These are phyloP conservation scores for Neodiprion lecontei DNA, from an alignment of 1,140 invertebrate species.

Conservation along the genomic window DNA sequence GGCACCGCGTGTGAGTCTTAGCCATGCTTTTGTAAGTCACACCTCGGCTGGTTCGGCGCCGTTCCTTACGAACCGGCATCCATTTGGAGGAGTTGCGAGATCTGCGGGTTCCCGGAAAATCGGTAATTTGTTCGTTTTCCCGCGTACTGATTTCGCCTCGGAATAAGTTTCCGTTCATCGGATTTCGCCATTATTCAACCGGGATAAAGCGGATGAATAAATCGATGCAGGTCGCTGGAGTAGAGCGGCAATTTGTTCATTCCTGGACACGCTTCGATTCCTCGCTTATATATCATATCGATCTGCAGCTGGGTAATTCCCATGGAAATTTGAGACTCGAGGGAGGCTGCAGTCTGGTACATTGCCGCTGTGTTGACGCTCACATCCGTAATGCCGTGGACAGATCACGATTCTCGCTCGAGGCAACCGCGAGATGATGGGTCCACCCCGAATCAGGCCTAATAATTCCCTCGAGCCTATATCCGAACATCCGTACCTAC, in stretches of 20 bases:
- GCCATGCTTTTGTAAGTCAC: not conserved
- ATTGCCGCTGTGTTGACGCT: not conserved
- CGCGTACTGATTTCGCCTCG: not conserved
- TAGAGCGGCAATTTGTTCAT: no score
- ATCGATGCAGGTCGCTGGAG: no score
- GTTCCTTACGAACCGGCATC: not conserved
- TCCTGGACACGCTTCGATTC: no score
- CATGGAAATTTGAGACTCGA: not conserved
- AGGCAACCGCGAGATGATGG: not conserved
- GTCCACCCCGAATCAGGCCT: not conserved
- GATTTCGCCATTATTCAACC: no score
- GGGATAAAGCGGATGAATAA: no score
- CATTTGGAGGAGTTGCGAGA: not conserved
- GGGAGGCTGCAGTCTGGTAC: no score
- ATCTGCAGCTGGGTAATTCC: not conserved
- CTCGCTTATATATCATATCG: not conserved
- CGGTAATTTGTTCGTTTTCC: not conserved
- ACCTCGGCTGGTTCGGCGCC: not conserved
- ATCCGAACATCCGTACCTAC: not conserved
- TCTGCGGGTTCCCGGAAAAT: not conserved
- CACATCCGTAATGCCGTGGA: conserved; percentile 2
- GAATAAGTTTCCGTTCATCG: no score
- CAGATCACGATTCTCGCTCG: not conserved
- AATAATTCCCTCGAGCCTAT: not conserved
- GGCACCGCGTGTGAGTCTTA: not conserved